Base-by-base conservation (phyloP, 2,888 invertebrate genomes). In the Sycophila texana region DNA sequence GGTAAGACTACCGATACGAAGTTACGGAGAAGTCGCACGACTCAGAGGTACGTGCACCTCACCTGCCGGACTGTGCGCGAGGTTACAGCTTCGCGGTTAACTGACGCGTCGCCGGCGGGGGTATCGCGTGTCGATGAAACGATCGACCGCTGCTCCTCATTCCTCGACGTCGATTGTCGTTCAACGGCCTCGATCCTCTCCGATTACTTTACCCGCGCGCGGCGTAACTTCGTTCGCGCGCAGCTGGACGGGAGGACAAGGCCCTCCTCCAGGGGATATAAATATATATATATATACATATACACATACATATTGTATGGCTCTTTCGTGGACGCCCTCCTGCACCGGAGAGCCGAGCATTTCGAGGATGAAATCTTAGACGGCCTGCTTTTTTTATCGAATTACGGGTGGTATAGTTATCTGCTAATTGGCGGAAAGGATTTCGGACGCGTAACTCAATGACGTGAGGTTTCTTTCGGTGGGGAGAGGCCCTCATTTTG, bases 181-280 rank as follows among this genome's bases (percentile, higher is more conserved):
- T 74, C 66, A 58, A 66, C 20, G 58, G 74, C 26, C 47, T 76
- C 63, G 47, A 57, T 30, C 74, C 57, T 72, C 71, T 71, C 60
- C 7, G 13, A 49, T 74, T 66, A 74, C 65, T 22, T 5, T 13
- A 2, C 16, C 26, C 18, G 22, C 26, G 26, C 1, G 57, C 55
- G 4, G 18, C 4, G 13, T 14, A 13, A n/a, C 26, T 18, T 14
- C 39, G 39, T 39, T 39, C 39, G 39, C 22, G 26, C 2, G 16
- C 14, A 30, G 53, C 65, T 66, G 65, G 65, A 49, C 13, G 20
- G 1, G 39, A 39, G 39, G 39, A 39, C 7, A 39, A 10, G 39
- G 39, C 39, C 39, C 39, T 39, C 10, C 10, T 10, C 39, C 5
- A 7, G 39, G 39, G 7, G 39, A 39, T 4, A 39, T 7, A 26